These are phyloP conservation scores for Nesometra sesokonis DNA, from an alignment of 35 echinoderm and acorn worm species.

Conservation along the genomic window DNA sequence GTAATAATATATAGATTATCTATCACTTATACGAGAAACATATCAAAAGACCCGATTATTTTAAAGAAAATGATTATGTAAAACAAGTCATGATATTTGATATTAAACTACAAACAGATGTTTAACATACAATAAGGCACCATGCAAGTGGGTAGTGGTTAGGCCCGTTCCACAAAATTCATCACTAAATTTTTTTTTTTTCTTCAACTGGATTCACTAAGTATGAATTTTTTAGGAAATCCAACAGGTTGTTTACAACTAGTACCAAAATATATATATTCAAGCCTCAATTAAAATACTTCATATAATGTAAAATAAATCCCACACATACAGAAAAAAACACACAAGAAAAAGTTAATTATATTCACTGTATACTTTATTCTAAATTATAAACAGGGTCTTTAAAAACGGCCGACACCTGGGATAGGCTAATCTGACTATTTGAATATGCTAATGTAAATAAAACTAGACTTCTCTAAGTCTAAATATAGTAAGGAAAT, in stretches of 20 bases:
- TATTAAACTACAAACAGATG: not conserved
- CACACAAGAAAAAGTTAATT: not conserved
- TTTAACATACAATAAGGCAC: not conserved
- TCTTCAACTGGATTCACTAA: not conserved
- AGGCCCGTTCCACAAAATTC: not conserved
- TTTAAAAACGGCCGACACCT: too few species aligned
- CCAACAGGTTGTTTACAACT: not conserved
- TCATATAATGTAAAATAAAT: not conserved
- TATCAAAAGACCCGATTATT: not conserved
- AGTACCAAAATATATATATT: conserved; percentile 41
- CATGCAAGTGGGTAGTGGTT: not conserved
- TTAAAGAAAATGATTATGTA: not conserved
- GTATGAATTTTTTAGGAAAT: not conserved
- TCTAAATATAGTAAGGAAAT: too few species aligned
- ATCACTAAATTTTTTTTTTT: not conserved
- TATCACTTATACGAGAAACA: not conserved
- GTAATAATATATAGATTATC: not conserved
- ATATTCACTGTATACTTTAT: too few species aligned
- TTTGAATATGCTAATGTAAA: too few species aligned
- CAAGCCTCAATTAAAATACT: conserved; percentile 20
- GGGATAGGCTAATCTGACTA: too few species aligned
- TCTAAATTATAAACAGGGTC: too few species aligned
- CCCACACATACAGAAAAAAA: not conserved
- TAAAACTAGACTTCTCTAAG: too few species aligned
- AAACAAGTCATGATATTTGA: not conserved